Evolutionary conservation across 2,888 invertebrate genomes (phyloP), one percentile per base, ranked within the genome.

Genomic region (Anorthoa munda): DNA sequence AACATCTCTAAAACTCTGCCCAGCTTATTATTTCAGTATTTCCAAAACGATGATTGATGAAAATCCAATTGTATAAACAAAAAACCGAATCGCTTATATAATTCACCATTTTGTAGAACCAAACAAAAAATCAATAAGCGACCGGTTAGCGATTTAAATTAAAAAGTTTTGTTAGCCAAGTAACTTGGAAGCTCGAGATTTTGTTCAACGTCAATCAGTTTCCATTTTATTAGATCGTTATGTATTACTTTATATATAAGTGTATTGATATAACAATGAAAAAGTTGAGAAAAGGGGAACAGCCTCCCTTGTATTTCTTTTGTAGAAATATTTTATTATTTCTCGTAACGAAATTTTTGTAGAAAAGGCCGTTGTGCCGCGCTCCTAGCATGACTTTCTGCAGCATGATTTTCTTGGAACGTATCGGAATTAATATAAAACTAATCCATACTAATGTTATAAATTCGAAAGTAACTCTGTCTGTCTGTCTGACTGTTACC

Each of bases 41-140:
- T 2, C 26, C 45, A 66, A 66, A 63, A 80, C 65, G 48, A 65
- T 51, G 81, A 72, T 79, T 72, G 59, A 81, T 66, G 67, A 66
- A 82, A 79, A 75, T 59, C 59, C 70, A 72, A 75, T 79, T 63
- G 61, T 66, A 56, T n/a, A 63, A 61, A 71, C 64, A 70, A 66
- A 70, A 67, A 82, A 75, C 66, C 69, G 66, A 82, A 79, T 77
- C 12, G 60, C 64, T 17, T 51, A 67, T 51, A 64, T 67, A 66
- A 68, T 67, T 39, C 69, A 17, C 70, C 56, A 66, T 63, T 71
- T 82, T 56, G 50, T 61, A 67, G 46, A 61, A 46, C n/a, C 46
- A 73, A 86, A 84, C 82, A 82, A 82, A 85, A 82, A 85, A 85
- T 85, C 85, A 85, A 85, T 85, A 76, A 75, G 64, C 65, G 55